phyloP scores from a whole-genome alignment of 2,888 invertebrate genomes.

The Lutraria lutraria region DNA sequence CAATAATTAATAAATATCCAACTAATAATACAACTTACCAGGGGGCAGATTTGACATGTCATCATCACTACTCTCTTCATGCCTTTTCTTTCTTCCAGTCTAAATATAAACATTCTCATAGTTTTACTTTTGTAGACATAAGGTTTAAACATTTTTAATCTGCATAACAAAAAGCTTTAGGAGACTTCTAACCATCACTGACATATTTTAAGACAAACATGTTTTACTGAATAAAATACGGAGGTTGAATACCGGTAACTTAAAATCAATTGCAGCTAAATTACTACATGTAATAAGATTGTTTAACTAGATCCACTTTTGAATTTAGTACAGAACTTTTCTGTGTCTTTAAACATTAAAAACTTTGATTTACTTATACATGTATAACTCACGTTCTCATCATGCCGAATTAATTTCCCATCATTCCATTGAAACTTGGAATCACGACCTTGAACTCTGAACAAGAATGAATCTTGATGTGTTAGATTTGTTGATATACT shows the following conservation, averaged over 20 bases:
- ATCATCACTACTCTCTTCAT: not conserved
- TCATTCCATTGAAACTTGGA: constrained; percentile 38
- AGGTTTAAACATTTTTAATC: too few species aligned
- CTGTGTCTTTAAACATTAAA: too few species aligned
- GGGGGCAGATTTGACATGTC: not conserved
- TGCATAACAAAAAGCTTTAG: too few species aligned
- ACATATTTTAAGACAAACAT: too few species aligned
- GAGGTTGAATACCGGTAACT: too few species aligned
- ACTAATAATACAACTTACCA: not conserved
- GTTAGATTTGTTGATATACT: constrained; percentile 74
- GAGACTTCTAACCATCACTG: too few species aligned
- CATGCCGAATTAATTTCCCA: not conserved
- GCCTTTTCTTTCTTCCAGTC: not conserved
- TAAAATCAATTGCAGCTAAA: too few species aligned
- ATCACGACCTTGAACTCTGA: constrained; percentile 73
- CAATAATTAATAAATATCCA: too few species aligned
- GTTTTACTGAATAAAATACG: too few species aligned
- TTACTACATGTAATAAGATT: too few species aligned
- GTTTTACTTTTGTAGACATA: too few species aligned
- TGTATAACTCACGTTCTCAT: not conserved
- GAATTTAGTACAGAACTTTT: not conserved
- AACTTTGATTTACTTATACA: not conserved
- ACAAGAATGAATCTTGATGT: constrained; percentile 79
- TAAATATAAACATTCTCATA: not conserved
- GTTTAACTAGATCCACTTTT: too few species aligned